Evolutionary conservation across 2,888 invertebrate genomes (phyloP).

Genomic region (Cylloceria caligata): DNA sequence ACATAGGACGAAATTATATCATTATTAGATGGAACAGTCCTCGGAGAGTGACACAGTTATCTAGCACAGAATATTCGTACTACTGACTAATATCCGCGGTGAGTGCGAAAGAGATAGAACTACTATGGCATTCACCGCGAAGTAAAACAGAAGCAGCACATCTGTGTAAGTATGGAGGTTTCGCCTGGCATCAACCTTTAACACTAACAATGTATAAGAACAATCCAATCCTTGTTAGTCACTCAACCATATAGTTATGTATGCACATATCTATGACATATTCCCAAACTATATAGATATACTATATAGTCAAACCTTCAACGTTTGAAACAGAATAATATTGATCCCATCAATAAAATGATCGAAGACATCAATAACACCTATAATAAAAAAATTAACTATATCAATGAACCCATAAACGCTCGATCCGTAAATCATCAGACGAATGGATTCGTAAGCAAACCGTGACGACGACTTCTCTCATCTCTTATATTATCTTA

Average conservation of each 20-base stretch:
- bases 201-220: background rate
- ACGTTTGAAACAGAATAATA: constrained; percentile 5
- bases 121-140: too few species aligned
- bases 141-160: too few species aligned
- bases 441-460: constrained; percentile 19
- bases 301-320: constrained; percentile 15
- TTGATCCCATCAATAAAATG: constrained; percentile 15
- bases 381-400: constrained; percentile 42
- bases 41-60: too few species aligned
- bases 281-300: background rate
- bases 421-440: background rate
- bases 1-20: background rate
- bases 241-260: background rate
- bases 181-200: too few species aligned
- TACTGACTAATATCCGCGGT: background rate
- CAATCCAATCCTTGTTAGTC: constrained; percentile 26
- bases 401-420: background rate
- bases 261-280: constrained; percentile 1
- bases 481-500: constrained; percentile 37
- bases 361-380: constrained; percentile 35
- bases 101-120: too few species aligned
- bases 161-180: too few species aligned
- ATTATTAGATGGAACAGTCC: too few species aligned
- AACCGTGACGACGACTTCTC: constrained; percentile 55
- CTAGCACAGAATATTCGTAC: background rate